Conservation (phyloP, 2,888 invertebrate species). For the Isotomurus palustris region DNA sequence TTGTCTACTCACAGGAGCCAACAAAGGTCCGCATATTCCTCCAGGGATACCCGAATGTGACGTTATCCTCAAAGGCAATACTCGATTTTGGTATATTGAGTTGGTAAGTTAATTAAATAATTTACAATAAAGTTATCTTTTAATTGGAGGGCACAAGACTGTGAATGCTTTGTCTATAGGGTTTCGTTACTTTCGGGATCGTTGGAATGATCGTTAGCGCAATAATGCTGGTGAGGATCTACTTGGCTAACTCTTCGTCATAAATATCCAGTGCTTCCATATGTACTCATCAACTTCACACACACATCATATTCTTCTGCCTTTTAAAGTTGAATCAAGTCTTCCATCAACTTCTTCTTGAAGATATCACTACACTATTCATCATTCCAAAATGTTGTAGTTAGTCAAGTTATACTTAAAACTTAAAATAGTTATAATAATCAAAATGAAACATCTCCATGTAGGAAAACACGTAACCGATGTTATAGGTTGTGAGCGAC, state of each 20-base stretch:
- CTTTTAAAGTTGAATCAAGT: constrained; percentile 14
- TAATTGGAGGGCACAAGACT: neutral
- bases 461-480: neutral
- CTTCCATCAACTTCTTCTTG: constrained; percentile 2
- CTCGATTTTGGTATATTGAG: constrained; percentile 6
- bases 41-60: constrained; percentile 13
- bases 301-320: constrained; percentile 6
- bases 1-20: neutral
- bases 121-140: neutral
- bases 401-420: no score
- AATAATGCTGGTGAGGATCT: constrained; percentile 20
- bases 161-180: constrained; percentile 9
- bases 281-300: neutral
- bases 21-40: no score
- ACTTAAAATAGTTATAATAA: neutral
- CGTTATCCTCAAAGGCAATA: constrained; percentile 4
- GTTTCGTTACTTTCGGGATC: constrained; percentile 25
- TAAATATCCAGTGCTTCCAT: neutral
- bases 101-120: neutral
- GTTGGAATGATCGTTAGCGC: constrained; percentile 24
- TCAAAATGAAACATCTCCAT: neutral
- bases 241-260: neutral
- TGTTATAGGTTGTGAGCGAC: neutral
- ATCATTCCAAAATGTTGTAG: neutral
- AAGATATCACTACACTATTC: constrained; percentile 4